Conservation (phyloP, 1,140 invertebrate species). For the Phthorimaea operculella region DNA sequence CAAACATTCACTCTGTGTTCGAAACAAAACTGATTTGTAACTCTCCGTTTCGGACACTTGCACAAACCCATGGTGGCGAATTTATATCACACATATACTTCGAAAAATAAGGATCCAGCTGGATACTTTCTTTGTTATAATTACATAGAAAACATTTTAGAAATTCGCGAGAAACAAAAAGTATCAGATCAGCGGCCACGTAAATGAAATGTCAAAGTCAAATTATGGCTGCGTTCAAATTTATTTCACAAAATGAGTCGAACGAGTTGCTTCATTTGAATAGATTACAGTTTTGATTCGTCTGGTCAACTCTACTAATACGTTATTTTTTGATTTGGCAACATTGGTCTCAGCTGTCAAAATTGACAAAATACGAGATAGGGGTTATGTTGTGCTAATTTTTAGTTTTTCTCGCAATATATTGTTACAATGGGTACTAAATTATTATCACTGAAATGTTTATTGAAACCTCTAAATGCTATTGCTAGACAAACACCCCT, state of each 20-base stretch:
- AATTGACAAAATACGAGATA: too few relatives aligned
- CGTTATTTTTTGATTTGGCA: too few relatives aligned
- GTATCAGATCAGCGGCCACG: slow-evolving; percentile 12
- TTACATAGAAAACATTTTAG: background rate
- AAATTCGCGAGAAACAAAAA: slow-evolving; percentile 2
- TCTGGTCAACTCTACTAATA: too few relatives aligned
- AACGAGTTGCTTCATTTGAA: too few relatives aligned
- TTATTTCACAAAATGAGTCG: too few relatives aligned
- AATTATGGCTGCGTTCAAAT: background rate
- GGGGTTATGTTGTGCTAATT: background rate
- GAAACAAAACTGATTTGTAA: slow-evolving; percentile 98
- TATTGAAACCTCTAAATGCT: slow-evolving; percentile 29
- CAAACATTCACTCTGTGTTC: slow-evolving; percentile 99
- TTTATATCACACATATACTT: background rate
- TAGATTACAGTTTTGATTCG: too few relatives aligned
- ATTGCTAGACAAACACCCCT: slow-evolving; percentile 25
- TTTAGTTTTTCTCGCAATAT: background rate
- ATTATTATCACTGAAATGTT: slow-evolving; percentile 33
- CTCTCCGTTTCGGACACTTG: slow-evolving; percentile 96
- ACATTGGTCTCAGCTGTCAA: too few relatives aligned
- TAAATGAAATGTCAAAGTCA: slow-evolving; percentile 20
- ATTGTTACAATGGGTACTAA: slow-evolving; percentile 30
- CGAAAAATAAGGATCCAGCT: background rate
- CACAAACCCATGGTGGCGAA: slow-evolving; percentile 89
- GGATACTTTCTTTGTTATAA: background rate